These are phyloP conservation scores for Argyresthia albistria DNA, from an alignment of 2,888 invertebrate genomes.

Conservation along the genomic window DNA sequence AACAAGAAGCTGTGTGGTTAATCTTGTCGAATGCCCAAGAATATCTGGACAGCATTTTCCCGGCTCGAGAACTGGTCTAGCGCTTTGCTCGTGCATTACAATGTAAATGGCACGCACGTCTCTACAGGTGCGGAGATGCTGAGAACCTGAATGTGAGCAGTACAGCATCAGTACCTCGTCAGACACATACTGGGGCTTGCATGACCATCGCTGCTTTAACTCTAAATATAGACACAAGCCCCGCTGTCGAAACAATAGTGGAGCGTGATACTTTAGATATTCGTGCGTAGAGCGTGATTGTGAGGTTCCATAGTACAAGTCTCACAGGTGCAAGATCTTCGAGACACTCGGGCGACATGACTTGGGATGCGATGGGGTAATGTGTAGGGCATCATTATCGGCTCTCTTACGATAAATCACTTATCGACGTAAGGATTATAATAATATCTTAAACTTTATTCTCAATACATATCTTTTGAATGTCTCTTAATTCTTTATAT, in stretches of 20 bases:
- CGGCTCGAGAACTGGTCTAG: slow-evolving; percentile 58
- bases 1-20: neutral
- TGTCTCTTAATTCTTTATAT: no score
- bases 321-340: neutral
- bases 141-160: slow-evolving; percentile 39
- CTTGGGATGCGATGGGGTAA: neutral
- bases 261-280: neutral
- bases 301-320: neutral
- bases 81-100: slow-evolving; percentile 48
- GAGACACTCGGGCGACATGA: slow-evolving; percentile 6
- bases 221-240: neutral
- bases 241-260: slow-evolving; percentile 3
- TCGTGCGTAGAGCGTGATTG: neutral
- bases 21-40: neutral
- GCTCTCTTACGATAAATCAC: no score
- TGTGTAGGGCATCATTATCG: neutral
- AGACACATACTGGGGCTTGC: slow-evolving; percentile 25
- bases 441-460: neutral
- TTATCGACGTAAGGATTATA: neutral
- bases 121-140: slow-evolving; percentile 52
- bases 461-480: no score
- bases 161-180: neutral
- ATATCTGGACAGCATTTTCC: slow-evolving; percentile 47
- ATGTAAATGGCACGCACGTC: slow-evolving; percentile 65
- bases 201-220: slow-evolving; percentile 32